Conservation (phyloP, 2,888 invertebrate species). For the Aleiodes testaceus region DNA sequence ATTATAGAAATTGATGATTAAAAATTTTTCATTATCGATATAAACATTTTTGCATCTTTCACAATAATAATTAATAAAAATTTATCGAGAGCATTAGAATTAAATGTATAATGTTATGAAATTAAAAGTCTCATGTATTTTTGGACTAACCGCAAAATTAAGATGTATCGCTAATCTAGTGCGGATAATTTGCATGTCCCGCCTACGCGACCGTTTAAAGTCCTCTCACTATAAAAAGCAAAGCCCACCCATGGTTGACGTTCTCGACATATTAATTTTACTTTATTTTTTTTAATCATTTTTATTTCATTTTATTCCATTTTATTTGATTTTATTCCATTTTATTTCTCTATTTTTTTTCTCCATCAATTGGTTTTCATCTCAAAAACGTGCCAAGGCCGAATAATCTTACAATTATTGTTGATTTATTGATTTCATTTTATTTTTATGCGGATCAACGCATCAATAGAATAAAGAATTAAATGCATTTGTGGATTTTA, state of each 20-base stretch:
- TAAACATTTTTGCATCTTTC: not conserved
- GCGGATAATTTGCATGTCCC: slow-evolving; percentile 71
- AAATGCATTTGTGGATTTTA: slow-evolving; percentile 11
- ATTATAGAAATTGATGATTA: not conserved
- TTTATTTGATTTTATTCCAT: not conserved
- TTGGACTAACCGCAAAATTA: slow-evolving; percentile 65
- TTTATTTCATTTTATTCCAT: not conserved
- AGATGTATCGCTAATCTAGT: slow-evolving; percentile 72
- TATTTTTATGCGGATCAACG: slow-evolving; percentile 3
- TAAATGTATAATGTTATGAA: slow-evolving; percentile 39
- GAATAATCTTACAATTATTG: slow-evolving; percentile 7
- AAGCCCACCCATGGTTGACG: slow-evolving; percentile 51
- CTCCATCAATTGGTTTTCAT: not conserved
- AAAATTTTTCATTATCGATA: not conserved
- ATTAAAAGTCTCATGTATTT: slow-evolving; percentile 52
- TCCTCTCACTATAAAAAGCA: slow-evolving; percentile 52
- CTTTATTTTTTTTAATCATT: slow-evolving; percentile 8
- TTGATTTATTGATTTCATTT: not conserved
- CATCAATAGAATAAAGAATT: slow-evolving; percentile 12
- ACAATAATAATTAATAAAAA: slow-evolving; percentile 22
- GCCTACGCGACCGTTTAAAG: slow-evolving; percentile 66
- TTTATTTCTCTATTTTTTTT: not conserved
- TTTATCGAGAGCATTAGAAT: not conserved
- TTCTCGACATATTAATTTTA: slow-evolving; percentile 29
- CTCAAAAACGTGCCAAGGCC: slow-evolving; percentile 26